These are phyloP conservation scores for Brachyistius frenatus DNA, from an alignment of 2,113 vertebrate species.

Conservation along the genomic window DNA sequence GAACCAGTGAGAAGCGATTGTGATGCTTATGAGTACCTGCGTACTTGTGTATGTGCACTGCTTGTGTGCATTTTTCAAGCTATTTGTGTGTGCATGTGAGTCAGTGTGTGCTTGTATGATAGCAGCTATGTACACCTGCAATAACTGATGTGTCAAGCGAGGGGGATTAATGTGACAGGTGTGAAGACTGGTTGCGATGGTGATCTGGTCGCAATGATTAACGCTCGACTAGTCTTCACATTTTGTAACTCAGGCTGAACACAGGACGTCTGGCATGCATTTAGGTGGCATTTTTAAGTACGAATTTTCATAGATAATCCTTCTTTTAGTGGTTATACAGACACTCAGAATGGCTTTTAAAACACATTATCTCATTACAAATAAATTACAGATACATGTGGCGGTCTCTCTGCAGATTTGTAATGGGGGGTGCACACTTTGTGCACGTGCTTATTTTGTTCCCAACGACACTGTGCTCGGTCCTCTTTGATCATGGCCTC, in stretches of 20 bases:
- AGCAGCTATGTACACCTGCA: neutral
- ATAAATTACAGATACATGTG: neutral
- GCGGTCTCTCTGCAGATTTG: neutral
- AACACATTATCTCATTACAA: too few relatives aligned
- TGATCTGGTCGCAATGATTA: conserved; percentile 58
- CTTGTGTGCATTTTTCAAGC: conserved; percentile 12
- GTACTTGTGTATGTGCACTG: conserved; percentile 26
- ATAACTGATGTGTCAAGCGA: conserved; percentile 4
- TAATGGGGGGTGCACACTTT: neutral
- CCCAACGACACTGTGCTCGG: neutral
- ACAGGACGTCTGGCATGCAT: neutral
- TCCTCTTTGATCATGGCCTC: conserved; percentile 25
- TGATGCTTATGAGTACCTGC: conserved; percentile 63
- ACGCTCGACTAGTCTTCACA: conserved; percentile 26
- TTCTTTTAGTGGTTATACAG: too few relatives aligned
- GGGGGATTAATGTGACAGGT: conserved; percentile 47
- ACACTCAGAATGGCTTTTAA: too few relatives aligned
- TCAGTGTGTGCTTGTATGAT: conserved; percentile 13
- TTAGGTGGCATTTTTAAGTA: neutral
- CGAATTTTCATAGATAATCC: too few relatives aligned
- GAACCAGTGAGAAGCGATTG: conserved; percentile 67
- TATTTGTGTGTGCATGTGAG: conserved; percentile 15
- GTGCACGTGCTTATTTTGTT: conserved; percentile 1
- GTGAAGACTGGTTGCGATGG: conserved; percentile 51
- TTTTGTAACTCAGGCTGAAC: conserved; percentile 15